These are phyloP conservation scores for Labeo calbasu DNA, from an alignment of 2,797 vertebrate species.

Conservation along the genomic window DNA sequence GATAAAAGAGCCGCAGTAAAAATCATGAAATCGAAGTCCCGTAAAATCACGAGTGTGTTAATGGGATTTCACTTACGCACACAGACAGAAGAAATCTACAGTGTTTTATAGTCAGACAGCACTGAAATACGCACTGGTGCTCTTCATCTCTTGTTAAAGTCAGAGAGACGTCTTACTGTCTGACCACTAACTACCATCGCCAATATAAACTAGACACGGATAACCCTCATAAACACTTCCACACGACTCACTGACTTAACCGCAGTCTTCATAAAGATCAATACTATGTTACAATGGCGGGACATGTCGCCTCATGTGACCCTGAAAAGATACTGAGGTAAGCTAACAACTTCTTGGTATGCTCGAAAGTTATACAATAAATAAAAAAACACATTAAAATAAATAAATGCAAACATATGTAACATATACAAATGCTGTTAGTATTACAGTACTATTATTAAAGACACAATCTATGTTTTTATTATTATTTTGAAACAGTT, in stretches of 20 bases:
- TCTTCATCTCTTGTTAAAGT: slow-evolving; percentile 20
- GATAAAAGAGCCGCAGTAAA: slow-evolving; percentile 41
- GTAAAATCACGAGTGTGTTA: slow-evolving; percentile 21
- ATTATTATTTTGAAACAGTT: too few relatives aligned
- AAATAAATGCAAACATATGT: background rate
- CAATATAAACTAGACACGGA: background rate
- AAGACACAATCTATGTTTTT: too few relatives aligned
- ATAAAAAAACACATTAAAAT: too few relatives aligned
- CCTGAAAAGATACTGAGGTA: background rate
- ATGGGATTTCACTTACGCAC: slow-evolving; percentile 4
- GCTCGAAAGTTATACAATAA: background rate
- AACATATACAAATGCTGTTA: too few relatives aligned
- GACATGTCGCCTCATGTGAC: background rate
- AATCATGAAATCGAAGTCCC: slow-evolving; percentile 10
- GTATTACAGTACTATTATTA: too few relatives aligned
- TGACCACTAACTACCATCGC: background rate
- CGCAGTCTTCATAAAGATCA: slow-evolving; percentile 16
- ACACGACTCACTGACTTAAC: background rate
- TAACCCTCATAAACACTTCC: slow-evolving; percentile 18
- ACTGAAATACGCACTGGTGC: slow-evolving; percentile 21
- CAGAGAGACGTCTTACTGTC: slow-evolving; percentile 10
- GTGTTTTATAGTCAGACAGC: background rate
- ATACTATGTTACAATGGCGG: background rate
- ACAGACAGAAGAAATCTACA: background rate
- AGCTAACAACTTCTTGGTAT: background rate